These are phyloP conservation scores for Scomber japonicus DNA, from an alignment of 2,113 vertebrate species.

Conservation along the genomic window DNA sequence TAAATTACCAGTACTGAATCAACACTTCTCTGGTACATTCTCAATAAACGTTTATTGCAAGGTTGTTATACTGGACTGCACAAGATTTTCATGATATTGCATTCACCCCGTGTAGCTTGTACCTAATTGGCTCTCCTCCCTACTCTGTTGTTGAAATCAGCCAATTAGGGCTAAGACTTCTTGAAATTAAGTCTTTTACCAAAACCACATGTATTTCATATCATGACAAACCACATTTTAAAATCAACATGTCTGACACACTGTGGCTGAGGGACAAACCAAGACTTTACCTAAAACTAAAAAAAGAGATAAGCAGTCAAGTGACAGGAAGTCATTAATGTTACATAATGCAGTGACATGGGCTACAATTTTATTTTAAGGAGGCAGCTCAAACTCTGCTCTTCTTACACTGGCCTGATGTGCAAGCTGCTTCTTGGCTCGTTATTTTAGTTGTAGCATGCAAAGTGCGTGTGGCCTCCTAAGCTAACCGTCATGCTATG, in stretches of 20 bases:
- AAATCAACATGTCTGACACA: too few species aligned
- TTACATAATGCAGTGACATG: constrained; percentile 23
- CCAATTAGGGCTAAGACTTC: not conserved
- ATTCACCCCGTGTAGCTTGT: not conserved
- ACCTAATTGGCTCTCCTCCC: not conserved
- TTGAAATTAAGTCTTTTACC: too few species aligned
- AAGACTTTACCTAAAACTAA: constrained; percentile 22
- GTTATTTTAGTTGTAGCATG: constrained; percentile 47
- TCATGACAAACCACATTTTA: too few species aligned
- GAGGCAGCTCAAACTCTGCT: not conserved
- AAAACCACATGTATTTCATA: too few species aligned
- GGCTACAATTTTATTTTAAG: constrained; percentile 1
- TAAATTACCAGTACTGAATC: too few species aligned
- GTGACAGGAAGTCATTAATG: constrained; percentile 5
- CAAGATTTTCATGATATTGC: constrained; percentile 9
- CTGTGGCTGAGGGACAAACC: too few species aligned
- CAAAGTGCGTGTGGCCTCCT: constrained; percentile 32
- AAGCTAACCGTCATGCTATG: constrained; percentile 43
- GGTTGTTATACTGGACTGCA: not conserved
- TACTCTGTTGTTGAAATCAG: not conserved
- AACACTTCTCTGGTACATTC: not conserved
- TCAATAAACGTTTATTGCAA: constrained; percentile 17
- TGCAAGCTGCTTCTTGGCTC: constrained; percentile 5
- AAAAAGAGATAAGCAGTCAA: not conserved
- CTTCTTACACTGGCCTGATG: constrained; percentile 9